phyloP scores from a whole-genome alignment of 2,888 invertebrate genomes.

The Acleris holmiana region DNA sequence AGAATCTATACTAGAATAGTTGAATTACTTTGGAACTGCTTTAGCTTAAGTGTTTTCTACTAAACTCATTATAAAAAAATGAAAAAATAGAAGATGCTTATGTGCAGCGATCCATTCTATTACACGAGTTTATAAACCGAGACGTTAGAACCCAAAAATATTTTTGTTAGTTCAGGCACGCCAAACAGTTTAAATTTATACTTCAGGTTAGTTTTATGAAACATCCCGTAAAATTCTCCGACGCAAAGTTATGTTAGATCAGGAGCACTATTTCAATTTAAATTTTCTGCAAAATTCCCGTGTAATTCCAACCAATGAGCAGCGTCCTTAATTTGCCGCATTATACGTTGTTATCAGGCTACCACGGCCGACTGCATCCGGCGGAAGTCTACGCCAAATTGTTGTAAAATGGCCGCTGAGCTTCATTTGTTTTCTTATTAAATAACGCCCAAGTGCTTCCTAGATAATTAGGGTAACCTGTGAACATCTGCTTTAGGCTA shows the following conservation, averaged over 20 bases:
- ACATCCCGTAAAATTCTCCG: background rate
- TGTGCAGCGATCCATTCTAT: no score
- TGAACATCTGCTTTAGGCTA: slow-evolving; percentile 16
- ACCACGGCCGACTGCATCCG: slow-evolving; percentile 50
- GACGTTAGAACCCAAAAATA: no score
- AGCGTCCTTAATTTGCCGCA: slow-evolving; percentile 31
- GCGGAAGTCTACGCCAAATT: slow-evolving; percentile 51
- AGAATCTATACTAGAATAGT: no score
- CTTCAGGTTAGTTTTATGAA: background rate
- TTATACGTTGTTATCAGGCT: slow-evolving; percentile 49
- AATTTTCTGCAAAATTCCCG: slow-evolving; percentile 6
- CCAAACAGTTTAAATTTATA: background rate
- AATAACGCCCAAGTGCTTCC: slow-evolving; percentile 31
- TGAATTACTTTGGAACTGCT: no score
- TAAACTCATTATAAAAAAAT: no score
- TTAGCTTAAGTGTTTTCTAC: no score
- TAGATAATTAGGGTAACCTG: slow-evolving; percentile 13
- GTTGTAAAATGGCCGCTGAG: slow-evolving; percentile 35
- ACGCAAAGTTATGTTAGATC: background rate
- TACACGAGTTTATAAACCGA: no score
- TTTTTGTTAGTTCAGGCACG: no score
- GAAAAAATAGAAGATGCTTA: no score
- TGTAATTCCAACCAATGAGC: slow-evolving; percentile 24
- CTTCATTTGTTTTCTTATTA: slow-evolving; percentile 40
- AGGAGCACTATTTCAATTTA: slow-evolving; percentile 6